Evolutionary conservation across 2,888 invertebrate genomes (phyloP), one percentile per base, ranked within the genome.

Genomic region (Archips crataeganus): DNA sequence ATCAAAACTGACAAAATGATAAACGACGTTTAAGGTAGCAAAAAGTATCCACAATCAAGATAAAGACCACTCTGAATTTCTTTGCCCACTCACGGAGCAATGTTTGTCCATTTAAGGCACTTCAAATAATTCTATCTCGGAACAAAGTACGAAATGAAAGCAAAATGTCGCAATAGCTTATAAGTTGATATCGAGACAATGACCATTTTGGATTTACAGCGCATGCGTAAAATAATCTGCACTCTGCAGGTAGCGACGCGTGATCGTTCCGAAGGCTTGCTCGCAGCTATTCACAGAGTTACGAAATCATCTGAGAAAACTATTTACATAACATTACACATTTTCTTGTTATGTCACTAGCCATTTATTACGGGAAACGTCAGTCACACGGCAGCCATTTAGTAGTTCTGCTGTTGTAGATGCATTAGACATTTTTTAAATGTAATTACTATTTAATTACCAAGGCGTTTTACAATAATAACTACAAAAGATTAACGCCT

Each of bases 181-280:
- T 60, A 34, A 49, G 57, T 57, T 64, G 51, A 65, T 74, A 65
- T 70, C 51, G 70, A 70, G 74, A 74, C 65, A 69, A 65, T 70
- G 61, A 36, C 59, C 49, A 65, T 70, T 74, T 74, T 54, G 69
- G 74, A 60, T 65, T 69, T 60, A 42, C 45, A 42, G 36, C 51
- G 70, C 67, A 75, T 34, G 74, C 73, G 73, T 75, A 71, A 70
- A 78, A 75, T 72, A 61, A 45, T 71, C 65, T 61, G 65, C 61
- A 57, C 71, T 76, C 60, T 71, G 77, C 61, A 84, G 81, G 81
- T 84, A 88, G 82, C 87, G 86, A 89, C 87, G 90, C 89, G 88
- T 88, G 87, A 80, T 86, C 86, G 91, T 92, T 92, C 90, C 90
- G 85, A 81, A 83, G 85, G 81, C 82, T 87, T 85, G 85, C 80